A percentile compares a stretch with the other conserved stretches of the same genome.
Conservation (phyloP, 2,797 vertebrate species). For the Sebastes reedi region DNA sequence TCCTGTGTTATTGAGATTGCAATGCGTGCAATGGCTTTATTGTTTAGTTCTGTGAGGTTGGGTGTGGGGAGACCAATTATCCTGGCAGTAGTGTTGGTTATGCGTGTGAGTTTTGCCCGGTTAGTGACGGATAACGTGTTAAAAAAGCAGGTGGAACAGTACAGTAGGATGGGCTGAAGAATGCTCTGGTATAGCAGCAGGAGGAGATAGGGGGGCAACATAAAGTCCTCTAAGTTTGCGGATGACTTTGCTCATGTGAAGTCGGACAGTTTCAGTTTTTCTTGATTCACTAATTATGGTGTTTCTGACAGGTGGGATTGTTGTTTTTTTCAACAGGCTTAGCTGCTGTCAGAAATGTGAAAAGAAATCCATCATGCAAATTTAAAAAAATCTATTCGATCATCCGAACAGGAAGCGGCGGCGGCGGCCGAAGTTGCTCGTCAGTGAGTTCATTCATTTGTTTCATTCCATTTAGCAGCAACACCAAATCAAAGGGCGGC, state of each 20-base stretch:
- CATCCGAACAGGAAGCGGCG: conserved; percentile 1
- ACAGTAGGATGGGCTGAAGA: too few species aligned
- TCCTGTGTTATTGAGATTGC: too few species aligned
- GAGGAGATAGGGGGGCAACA: too few species aligned
- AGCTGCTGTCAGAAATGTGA: conserved; percentile 31
- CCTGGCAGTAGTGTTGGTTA: too few species aligned
- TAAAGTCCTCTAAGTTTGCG: too few species aligned
- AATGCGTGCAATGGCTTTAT: too few species aligned
- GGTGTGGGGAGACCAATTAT: too few species aligned
- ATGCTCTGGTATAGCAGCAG: too few species aligned
- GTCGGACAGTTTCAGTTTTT: neutral
- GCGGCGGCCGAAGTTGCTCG: neutral
- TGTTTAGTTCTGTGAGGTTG: too few species aligned
- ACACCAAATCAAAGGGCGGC: conserved; percentile 26
- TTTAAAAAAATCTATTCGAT: conserved; percentile 33
- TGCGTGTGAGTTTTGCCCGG: too few species aligned
- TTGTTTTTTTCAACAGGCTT: conserved; percentile 16
- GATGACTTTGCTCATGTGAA: conserved; percentile 5
- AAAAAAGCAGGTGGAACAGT: too few species aligned
- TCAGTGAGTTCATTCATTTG: conserved; percentile 7
- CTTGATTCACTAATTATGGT: conserved; percentile 3
- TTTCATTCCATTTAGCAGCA: conserved; percentile 35
- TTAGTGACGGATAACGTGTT: too few species aligned
- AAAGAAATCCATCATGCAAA: conserved; percentile 46
- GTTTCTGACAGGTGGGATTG: conserved; percentile 28